These are phyloP conservation scores for Tetragnatha versicolor DNA, from an alignment of 1,140 invertebrate genomes.

Conservation along the genomic window DNA sequence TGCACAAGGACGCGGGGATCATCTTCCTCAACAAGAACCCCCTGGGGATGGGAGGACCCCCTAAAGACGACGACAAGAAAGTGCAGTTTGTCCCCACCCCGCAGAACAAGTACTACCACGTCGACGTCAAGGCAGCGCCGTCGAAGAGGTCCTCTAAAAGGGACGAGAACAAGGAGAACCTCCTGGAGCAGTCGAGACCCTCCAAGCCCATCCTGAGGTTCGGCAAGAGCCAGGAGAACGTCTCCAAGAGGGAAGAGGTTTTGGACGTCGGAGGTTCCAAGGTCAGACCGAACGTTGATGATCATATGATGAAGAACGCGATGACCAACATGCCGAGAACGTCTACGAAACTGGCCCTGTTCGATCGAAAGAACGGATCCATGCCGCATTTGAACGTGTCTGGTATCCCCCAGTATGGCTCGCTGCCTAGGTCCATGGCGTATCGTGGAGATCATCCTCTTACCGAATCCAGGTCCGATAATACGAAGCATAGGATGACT, in stretches of 20 bases:
- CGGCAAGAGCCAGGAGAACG: constrained; percentile 22
- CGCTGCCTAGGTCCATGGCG: constrained; percentile 14
- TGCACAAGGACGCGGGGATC: constrained; percentile 41
- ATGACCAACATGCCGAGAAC: constrained; percentile 21
- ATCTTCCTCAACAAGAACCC: constrained; percentile 39
- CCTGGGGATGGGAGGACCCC: not conserved
- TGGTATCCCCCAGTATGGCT: constrained; percentile 15
- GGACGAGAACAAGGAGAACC: constrained; percentile 35
- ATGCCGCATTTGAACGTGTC: constrained; percentile 34
- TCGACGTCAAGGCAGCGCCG: constrained; percentile 26
- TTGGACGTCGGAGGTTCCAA: not conserved
- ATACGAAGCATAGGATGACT: too few relatives aligned
- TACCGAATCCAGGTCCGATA: too few relatives aligned
- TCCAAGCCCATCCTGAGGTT: constrained; percentile 11
- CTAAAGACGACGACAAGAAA: constrained; percentile 31
- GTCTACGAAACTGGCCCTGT: constrained; percentile 18
- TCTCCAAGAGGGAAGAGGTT: not conserved
- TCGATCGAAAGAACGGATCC: constrained; percentile 39
- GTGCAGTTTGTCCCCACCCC: constrained; percentile 47
- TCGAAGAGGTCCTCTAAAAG: not conserved
- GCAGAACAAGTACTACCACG: constrained; percentile 33
- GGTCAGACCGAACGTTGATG: not conserved
- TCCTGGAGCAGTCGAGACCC: not conserved
- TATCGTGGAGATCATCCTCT: not conserved
- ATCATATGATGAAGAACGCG: constrained; percentile 14